Conservation (phyloP, 2,888 invertebrate genomes). For the Oscheius sp. region DNA sequence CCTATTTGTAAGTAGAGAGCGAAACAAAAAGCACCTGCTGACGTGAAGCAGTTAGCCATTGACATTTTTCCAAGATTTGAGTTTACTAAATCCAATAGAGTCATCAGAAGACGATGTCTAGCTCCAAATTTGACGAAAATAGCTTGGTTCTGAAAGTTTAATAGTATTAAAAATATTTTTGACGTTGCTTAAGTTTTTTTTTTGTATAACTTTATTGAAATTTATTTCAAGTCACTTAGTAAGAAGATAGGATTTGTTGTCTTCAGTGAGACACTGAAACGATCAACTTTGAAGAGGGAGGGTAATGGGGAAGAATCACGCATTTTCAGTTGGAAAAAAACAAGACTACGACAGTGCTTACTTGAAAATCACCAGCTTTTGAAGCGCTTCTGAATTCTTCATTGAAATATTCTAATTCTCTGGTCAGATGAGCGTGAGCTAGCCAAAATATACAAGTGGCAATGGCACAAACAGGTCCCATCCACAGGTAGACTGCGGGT, state of each 20-base stretch:
- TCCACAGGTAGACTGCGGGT: conserved; percentile 10
- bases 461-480: conserved; percentile 18
- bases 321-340: too few species aligned
- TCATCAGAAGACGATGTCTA: conserved; percentile 8
- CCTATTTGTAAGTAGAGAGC: conserved; percentile 13
- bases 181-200: too few species aligned
- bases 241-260: too few species aligned
- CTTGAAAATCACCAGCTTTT: conserved; percentile 11
- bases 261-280: too few species aligned
- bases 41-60: conserved; percentile 5
- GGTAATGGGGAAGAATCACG: too few species aligned
- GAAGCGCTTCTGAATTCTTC: conserved; percentile 28
- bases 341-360: too few species aligned
- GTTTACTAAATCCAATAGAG: conserved; percentile 7
- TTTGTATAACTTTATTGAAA: too few species aligned
- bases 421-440: conserved; percentile 16
- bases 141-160: background rate
- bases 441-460: conserved; percentile 17
- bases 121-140: conserved; percentile 6
- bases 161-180: too few species aligned
- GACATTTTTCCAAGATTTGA: conserved; percentile 23
- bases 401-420: conserved; percentile 29
- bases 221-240: too few species aligned
- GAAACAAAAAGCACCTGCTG: too few species aligned
- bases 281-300: too few species aligned